Evolutionary conservation across 2,797 vertebrate species (phyloP).

Genomic region (Catharus ustulatus): DNA sequence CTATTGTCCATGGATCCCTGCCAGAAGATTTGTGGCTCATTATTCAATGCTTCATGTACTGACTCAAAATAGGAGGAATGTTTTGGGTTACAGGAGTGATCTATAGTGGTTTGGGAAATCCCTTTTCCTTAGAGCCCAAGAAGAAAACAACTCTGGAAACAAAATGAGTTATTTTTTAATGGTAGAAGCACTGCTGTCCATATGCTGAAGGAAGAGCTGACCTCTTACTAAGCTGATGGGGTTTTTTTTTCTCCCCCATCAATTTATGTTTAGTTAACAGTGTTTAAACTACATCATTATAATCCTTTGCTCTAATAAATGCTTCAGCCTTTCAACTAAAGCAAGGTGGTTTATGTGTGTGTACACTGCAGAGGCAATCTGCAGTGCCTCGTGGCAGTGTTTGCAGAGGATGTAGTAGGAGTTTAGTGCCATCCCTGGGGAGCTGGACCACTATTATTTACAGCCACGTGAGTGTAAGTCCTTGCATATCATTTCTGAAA

Average conservation of each 20-base stretch:
- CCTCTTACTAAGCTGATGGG: neutral
- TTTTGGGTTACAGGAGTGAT: neutral
- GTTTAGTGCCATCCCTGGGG: slow-evolving; percentile 31
- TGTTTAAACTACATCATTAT: slow-evolving; percentile 25
- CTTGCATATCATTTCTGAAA: slow-evolving; percentile 35
- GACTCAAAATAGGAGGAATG: neutral
- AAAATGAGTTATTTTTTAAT: neutral
- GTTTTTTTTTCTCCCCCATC: neutral
- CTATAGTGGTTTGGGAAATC: neutral
- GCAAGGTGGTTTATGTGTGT: slow-evolving; percentile 12
- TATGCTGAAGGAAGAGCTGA: neutral
- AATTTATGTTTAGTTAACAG: slow-evolving; percentile 22
- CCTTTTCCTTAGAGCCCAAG: neutral
- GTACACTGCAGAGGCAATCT: slow-evolving; percentile 9
- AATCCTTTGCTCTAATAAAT: slow-evolving; percentile 37
- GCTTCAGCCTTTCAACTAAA: neutral
- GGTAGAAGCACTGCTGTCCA: neutral
- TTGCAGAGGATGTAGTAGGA: slow-evolving; percentile 36
- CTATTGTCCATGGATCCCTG: neutral
- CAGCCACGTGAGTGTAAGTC: neutral
- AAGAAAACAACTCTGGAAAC: neutral
- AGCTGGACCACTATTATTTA: slow-evolving; percentile 34
- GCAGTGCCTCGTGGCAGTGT: slow-evolving; percentile 21
- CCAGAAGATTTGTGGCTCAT: neutral
- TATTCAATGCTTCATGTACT: neutral